Evolutionary conservation across 2,888 invertebrate genomes (phyloP).

Genomic region (Philereme transversata): DNA sequence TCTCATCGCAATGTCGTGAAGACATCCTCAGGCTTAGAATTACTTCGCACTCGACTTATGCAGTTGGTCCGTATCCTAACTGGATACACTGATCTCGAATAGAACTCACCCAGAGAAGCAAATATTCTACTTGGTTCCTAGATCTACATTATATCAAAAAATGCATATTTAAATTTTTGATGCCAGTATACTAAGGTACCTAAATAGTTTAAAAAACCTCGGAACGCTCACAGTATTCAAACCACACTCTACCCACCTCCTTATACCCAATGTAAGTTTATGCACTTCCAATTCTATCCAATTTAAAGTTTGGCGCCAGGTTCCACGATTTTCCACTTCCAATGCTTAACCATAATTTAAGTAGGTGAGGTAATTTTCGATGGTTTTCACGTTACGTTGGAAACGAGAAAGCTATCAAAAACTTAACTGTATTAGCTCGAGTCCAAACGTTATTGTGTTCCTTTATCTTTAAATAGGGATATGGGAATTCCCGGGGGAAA

Average conservation of each 20-base stretch:
- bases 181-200: background rate
- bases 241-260: constrained; percentile 3
- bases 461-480: background rate
- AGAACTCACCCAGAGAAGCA: too few relatives aligned
- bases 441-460: too few relatives aligned
- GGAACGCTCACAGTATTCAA: constrained; percentile 8
- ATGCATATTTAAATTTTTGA: too few relatives aligned
- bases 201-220: constrained; percentile 13
- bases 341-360: constrained; percentile 15
- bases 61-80: background rate
- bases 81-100: background rate
- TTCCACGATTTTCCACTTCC: constrained; percentile 29
- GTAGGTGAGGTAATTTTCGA: constrained; percentile 15
- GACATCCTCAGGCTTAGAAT: constrained; percentile 11
- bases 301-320: constrained; percentile 50
- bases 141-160: too few relatives aligned
- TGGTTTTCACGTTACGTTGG: constrained; percentile 8
- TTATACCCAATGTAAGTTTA: constrained; percentile 34
- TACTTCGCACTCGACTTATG: constrained; percentile 13
- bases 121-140: too few relatives aligned
- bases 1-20: constrained; percentile 12
- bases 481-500: constrained; percentile 22
- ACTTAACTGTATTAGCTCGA: too few relatives aligned
- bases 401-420: background rate
- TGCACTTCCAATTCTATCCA: constrained; percentile 46